phyloP scores from a whole-genome alignment of 30 jellyfish, hydroid and myxozoan genomes.

The Turritopsis rubra region DNA sequence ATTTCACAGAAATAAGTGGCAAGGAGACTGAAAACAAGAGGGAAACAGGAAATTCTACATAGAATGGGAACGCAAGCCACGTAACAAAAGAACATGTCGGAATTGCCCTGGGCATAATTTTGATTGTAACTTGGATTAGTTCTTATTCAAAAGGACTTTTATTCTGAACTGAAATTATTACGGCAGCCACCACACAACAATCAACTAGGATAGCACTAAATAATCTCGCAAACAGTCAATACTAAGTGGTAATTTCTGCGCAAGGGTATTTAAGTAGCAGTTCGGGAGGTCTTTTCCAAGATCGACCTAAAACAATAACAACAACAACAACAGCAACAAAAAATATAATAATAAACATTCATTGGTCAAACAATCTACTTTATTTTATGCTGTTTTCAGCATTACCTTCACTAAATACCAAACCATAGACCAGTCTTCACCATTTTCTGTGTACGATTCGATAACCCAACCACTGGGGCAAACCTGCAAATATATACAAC shows the following conservation, averaged over 20 bases:
- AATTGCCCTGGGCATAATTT: no score
- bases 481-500: constrained; percentile 19
- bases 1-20: no score
- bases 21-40: no score
- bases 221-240: constrained; percentile 68
- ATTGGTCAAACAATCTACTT: not conserved
- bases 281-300: constrained; percentile 67
- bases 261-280: constrained; percentile 39
- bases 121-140: no score
- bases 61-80: no score
- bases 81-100: no score
- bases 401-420: constrained; percentile 84
- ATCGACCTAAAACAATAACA: constrained; percentile 56
- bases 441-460: constrained; percentile 49
- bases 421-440: constrained; percentile 61
- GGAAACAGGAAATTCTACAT: no score
- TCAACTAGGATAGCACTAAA: constrained; percentile 46
- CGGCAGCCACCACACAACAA: no score
- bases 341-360: not conserved
- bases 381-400: not conserved
- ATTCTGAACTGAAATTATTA: no score
- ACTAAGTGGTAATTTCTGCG: constrained; percentile 72
- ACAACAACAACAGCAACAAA: no score
- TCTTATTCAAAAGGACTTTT: no score
- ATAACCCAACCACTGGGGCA: constrained; percentile 96